These are phyloP conservation scores for Homarus gammarus DNA, from an alignment of 2,888 invertebrate species.

Conservation along the genomic window DNA sequence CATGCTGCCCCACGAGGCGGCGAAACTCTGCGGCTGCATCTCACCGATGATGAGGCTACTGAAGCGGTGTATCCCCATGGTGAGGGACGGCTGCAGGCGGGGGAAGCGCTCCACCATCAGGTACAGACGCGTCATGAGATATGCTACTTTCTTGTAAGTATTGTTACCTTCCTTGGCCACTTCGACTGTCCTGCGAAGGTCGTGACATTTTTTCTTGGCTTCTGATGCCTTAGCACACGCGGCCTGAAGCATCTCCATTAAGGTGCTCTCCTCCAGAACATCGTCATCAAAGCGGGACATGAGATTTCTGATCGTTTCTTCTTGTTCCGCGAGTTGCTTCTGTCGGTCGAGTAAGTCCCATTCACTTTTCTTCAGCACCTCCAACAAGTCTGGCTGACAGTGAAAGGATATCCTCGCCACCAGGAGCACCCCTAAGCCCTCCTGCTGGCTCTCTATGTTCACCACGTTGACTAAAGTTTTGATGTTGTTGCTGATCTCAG, in stretches of 20 bases:
- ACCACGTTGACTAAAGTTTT: slow-evolving; percentile 49
- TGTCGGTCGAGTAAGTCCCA: slow-evolving; percentile 65
- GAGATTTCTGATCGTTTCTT: slow-evolving; percentile 50
- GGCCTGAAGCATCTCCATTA: slow-evolving; percentile 63
- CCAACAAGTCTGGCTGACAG: slow-evolving; percentile 55
- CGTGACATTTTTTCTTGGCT: slow-evolving; percentile 55
- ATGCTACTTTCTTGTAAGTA: slow-evolving; percentile 56
- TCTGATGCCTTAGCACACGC: slow-evolving; percentile 57
- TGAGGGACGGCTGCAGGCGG: slow-evolving; percentile 32
- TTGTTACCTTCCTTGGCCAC: slow-evolving; percentile 40
- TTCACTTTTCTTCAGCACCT: slow-evolving; percentile 53
- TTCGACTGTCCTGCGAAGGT: slow-evolving; percentile 51
- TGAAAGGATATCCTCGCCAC: slow-evolving; percentile 33
- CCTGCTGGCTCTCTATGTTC: slow-evolving; percentile 63
- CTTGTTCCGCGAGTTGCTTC: slow-evolving; percentile 54
- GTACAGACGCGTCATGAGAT: slow-evolving; percentile 59
- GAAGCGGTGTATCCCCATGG: slow-evolving; percentile 54
- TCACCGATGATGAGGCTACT: slow-evolving; percentile 47
- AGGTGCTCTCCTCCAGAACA: slow-evolving; percentile 58
- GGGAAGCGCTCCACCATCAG: slow-evolving; percentile 60
- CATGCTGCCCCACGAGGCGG: slow-evolving; percentile 63
- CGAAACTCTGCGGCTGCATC: slow-evolving; percentile 46
- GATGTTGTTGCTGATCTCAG: slow-evolving; percentile 41
- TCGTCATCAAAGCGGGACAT: slow-evolving; percentile 72
- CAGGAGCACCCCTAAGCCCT: slow-evolving; percentile 60